Percentiles rank a stretch among this genome's conserved stretches.
phyloP scores from a whole-genome alignment of 2,797 vertebrate genomes.

The Poeciliopsis turneri region DNA sequence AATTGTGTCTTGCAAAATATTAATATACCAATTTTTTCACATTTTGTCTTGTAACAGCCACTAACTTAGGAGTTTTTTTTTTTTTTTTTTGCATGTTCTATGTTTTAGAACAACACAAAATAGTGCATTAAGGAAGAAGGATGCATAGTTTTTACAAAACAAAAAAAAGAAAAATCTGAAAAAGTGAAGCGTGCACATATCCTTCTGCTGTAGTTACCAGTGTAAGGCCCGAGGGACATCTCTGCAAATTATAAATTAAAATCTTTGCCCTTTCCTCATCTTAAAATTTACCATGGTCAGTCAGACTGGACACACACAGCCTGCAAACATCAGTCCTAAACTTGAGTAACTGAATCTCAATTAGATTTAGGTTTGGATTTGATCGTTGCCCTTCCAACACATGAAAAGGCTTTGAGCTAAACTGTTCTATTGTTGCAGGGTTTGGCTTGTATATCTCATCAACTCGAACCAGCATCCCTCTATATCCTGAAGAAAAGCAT shows the following conservation, averaged over 20 bases:
- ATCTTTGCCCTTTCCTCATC: not conserved
- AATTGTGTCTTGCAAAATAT: not conserved
- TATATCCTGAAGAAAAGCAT: not conserved
- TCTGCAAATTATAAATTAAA: not conserved
- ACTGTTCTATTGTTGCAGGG: not conserved
- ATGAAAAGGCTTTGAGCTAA: not conserved
- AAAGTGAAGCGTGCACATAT: not conserved
- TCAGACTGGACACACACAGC: not conserved
- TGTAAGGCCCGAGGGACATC: not conserved
- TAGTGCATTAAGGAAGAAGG: not conserved
- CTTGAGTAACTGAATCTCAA: not conserved
- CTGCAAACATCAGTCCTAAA: not conserved
- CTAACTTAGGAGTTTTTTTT: not conserved
- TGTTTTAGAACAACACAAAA: not conserved
- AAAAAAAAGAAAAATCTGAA: not conserved
- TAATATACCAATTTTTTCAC: not conserved
- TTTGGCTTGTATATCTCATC: not conserved
- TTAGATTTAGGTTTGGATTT: not conserved
- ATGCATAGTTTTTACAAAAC: not conserved
- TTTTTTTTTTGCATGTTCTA: not conserved
- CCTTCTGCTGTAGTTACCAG: not conserved
- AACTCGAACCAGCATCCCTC: not conserved
- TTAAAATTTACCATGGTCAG: not conserved
- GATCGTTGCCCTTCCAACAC: not conserved
- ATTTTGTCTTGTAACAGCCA: not conserved